Conservation (phyloP, 2,888 invertebrate species). For the Apodemia zela region DNA sequence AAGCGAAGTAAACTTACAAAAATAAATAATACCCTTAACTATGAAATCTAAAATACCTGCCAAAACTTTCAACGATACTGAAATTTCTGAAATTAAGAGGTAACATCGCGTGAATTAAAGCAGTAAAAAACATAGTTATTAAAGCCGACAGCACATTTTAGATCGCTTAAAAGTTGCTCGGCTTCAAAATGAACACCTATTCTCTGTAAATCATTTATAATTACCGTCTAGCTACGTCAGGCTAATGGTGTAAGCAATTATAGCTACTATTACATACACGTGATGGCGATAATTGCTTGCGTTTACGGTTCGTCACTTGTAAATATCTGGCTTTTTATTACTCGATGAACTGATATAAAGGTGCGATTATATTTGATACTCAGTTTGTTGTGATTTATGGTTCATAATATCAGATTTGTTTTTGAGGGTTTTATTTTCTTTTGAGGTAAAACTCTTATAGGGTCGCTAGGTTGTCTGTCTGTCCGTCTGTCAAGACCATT, state of each 20-base stretch:
- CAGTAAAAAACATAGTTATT: slow-evolving; percentile 26
- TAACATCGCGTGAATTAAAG: slow-evolving; percentile 24
- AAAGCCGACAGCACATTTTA: slow-evolving; percentile 20
- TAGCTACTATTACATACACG: slow-evolving; percentile 19
- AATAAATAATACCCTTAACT: neutral
- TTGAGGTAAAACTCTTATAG: no score
- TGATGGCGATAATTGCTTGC: slow-evolving; percentile 15
- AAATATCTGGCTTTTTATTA: neutral
- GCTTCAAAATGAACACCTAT: slow-evolving; percentile 26
- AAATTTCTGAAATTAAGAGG: slow-evolving; percentile 20
- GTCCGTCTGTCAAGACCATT: no score
- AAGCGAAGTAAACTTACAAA: neutral
- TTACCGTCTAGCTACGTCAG: slow-evolving; percentile 25
- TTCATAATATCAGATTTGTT: no score
- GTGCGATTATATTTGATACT: neutral
- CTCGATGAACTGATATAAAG: neutral
- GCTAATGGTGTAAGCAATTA: slow-evolving; percentile 23
- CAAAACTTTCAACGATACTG: slow-evolving; percentile 19
- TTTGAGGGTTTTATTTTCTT: no score
- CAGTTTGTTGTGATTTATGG: neutral
- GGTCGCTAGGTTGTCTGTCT: no score
- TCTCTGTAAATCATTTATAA: slow-evolving; percentile 27
- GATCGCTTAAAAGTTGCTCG: slow-evolving; percentile 25
- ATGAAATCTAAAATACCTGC: slow-evolving; percentile 12
- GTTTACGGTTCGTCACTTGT: neutral